Evolutionary conservation across 1,140 invertebrate species (phyloP), one percentile per base, ranked within the genome.

Genomic region (Parapsyche elsis): DNA sequence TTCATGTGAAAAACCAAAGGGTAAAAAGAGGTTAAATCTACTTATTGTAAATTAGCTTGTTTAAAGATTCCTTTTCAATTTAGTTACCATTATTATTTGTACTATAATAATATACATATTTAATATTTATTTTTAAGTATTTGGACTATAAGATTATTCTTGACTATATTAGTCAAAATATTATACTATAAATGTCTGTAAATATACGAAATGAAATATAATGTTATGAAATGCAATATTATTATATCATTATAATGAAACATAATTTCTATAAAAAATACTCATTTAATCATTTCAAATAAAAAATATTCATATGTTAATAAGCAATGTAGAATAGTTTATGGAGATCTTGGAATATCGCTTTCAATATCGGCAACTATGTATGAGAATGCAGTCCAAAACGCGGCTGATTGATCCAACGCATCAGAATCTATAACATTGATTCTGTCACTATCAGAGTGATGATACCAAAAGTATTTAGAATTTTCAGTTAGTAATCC

Each of bases 381-480:
- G 84, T 91, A 95, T 49, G 93, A 88, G 1, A 92, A 88, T 5
- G 90, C 88, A 12, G 94, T 92, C 90, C 93, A 95, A 19, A 95
- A 83, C 0, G 93, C 94, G 10, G 92, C 90, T 78, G 90, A 90
- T 79, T 89, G 87, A 84, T 95, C 93, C 81, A 96, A 86, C 19
- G 85, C 85, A 45, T 86, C 85, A 1, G 92, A 86, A 86, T 94
- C 86, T 85, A 94, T 90, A 0, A 93, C 90, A 19, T 90, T 87
- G 89, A 95, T 92, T 0, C 91, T 94, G 84, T 96, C 94, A 4
- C 90, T 94, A 76, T 92, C 87, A 0, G 91, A 88, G 84, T 95
- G 94, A 87, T 95, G 94, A 85, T 90, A 95, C 90, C 92, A 93
- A 84, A 95, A 95, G 84, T 95, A 95, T 82, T 89, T 89, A 26